Base-by-base conservation (phyloP, 2,888 invertebrate species). In the Polydrusus cervinus region DNA sequence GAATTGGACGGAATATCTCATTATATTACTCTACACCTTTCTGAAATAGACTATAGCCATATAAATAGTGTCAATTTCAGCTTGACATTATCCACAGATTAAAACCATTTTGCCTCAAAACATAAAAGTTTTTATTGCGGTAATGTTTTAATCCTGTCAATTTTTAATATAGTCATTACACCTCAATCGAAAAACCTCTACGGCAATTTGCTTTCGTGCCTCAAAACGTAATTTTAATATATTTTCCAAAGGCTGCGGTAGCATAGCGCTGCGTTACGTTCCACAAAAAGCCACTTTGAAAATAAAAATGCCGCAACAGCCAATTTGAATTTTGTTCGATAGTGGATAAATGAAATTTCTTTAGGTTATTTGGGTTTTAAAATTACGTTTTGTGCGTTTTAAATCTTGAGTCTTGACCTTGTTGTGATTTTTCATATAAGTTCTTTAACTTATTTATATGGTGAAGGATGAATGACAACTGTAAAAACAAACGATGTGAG, bases 111-210 rank as follows among this genome's bases (percentile, higher is more conserved):
- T 43, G n/a, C 43, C 6, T 1, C 43, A 43, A 47, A 47, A 14
- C 8, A 8, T 47, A 47, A 47, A 14, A 47, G 47, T 16, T 47
- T 16, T 47, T 8, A 43, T 3, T 3, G 6, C 13, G 5, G 14
- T n/a, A 30, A 25, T 30, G 25, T 30, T 53, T 53, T 25, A 64
- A 64, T 64, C 64, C 20, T 34, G 30, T 64, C 64, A 64, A 47
- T 64, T 43, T 64, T 64, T 25, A 64, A 64, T 64, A 64, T 30
- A 49, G 64, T n/a, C 64, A 64, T 64, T 64, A 64, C 49, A 47
- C 49, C 47, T 47, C 49, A 64, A 64, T 64, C 20, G 64, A 64
- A 64, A 53, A 64, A 49, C 47, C 34, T 64, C 49, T 49, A 49
- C 30, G 64, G 64, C 49, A 64, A 64, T 64, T 64, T 49, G 20